Base-by-base conservation (phyloP, 1,140 invertebrate species). In the Uloborus diversus region DNA sequence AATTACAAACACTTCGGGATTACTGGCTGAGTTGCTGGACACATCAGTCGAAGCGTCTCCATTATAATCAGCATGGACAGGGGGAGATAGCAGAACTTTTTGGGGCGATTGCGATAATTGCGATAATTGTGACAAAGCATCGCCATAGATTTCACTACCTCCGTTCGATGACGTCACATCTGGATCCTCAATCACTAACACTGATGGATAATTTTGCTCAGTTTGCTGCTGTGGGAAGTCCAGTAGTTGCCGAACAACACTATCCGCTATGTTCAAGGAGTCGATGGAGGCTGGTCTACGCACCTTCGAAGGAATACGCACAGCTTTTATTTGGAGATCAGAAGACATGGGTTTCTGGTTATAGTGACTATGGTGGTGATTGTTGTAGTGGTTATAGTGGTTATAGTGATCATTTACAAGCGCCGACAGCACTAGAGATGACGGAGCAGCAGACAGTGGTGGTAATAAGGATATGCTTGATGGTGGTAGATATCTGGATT, bases 1-100 rank as follows among this genome's bases (percentile, higher is more conserved):
- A 25, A 78, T 78, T 0, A 78, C 73, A 9, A 78, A 78, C 3
- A 78, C 73, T 57, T 78, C 73, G 17, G 73, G 73, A 37, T 78
- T 78, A 49, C 28, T 33, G 0, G 61, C 20, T 5, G 73, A 51
- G 4, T 49, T 57, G 20, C 49, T 56, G 13, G 73, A 78, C 1
- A 57, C 2, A 51, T 78, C 73, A 17, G 32, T 1, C 14, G 47
- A 25, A 7, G 73, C 37, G 33, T 75, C 71, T 11, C 23, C 28
- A 4, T 57, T 17, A 13, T 25, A 64, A 14, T 78, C 73, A 1
- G 73, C 73, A 23, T 78, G 73, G 2, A 78, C 49, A 0, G 73
- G 73, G 23, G 73, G 73, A 3, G 73, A 51, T 23, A 78, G 2
- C 62, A 78, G n/a, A 13, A 78, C 30, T 33, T 78, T 78, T n/a